phyloP scores from a whole-genome alignment of 2,113 vertebrate genomes.

The Notarius lentiginosus region DNA sequence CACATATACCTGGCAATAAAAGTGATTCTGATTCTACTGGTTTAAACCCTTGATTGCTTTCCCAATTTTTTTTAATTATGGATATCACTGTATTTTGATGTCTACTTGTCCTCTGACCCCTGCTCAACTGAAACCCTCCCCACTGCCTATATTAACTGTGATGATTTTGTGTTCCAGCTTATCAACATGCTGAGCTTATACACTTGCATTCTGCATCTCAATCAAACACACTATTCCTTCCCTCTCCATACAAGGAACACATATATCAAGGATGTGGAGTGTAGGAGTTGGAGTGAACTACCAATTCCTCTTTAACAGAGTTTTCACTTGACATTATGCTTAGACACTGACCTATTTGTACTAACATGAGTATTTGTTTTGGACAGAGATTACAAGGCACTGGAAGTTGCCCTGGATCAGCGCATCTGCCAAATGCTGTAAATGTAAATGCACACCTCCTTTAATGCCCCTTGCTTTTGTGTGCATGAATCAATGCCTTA shows the following conservation, averaged over 20 bases:
- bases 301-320: background rate
- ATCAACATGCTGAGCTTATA: background rate
- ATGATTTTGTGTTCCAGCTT: background rate
- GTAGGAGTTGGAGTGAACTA: background rate
- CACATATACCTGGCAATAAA: too few species aligned
- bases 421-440: background rate
- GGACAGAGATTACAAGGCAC: background rate
- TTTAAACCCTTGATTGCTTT: too few species aligned
- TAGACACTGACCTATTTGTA: background rate
- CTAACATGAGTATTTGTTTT: background rate
- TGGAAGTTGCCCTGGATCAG: background rate
- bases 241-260: background rate
- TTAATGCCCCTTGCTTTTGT: too few species aligned
- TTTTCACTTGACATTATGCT: background rate
- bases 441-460: background rate
- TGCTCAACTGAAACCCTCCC: too few species aligned
- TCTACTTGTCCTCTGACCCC: too few species aligned
- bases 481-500: constrained; percentile 21
- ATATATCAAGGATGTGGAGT: background rate
- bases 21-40: too few species aligned
- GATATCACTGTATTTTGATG: too few species aligned
- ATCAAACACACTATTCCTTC: background rate
- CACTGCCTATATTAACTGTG: too few species aligned
- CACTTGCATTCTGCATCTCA: background rate
- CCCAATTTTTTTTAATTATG: too few species aligned